Conservation (phyloP, 2,113 vertebrate species). For the Crotalus horridus region DNA sequence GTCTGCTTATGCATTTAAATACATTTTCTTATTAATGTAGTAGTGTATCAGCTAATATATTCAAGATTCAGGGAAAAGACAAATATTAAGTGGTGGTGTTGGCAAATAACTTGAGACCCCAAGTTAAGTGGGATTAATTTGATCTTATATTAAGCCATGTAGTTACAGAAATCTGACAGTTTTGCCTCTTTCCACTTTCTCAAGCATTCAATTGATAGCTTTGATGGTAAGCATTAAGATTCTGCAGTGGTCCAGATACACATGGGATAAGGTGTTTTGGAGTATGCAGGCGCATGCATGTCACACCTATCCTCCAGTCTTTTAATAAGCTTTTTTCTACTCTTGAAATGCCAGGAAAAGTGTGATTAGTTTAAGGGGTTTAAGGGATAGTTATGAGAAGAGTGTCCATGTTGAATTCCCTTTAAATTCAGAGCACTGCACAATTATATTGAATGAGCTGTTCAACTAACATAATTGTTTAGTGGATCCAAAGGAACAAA, state of each 20-base stretch:
- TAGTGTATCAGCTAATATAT: background rate
- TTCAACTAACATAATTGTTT: background rate
- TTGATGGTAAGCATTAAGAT: constrained; percentile 2
- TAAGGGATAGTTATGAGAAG: background rate
- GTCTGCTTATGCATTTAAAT: background rate
- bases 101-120: background rate
- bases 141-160: background rate
- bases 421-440: background rate
- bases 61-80: background rate
- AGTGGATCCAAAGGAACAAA: constrained; percentile 17
- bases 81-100: background rate
- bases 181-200: background rate
- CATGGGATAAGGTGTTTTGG: background rate
- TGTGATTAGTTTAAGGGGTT: background rate
- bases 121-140: background rate
- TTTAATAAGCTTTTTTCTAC: background rate
- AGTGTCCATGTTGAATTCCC: background rate
- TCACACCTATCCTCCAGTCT: background rate
- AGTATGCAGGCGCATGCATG: background rate
- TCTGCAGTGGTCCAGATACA: background rate
- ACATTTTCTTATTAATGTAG: background rate
- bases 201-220: background rate
- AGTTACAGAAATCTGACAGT: background rate
- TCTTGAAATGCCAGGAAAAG: background rate
- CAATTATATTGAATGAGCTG: background rate